Percentiles rank a stretch among this genome's conserved stretches.
These are phyloP conservation scores for Ormyrus labotus DNA, from an alignment of 2,888 invertebrate species.

Conservation along the genomic window DNA sequence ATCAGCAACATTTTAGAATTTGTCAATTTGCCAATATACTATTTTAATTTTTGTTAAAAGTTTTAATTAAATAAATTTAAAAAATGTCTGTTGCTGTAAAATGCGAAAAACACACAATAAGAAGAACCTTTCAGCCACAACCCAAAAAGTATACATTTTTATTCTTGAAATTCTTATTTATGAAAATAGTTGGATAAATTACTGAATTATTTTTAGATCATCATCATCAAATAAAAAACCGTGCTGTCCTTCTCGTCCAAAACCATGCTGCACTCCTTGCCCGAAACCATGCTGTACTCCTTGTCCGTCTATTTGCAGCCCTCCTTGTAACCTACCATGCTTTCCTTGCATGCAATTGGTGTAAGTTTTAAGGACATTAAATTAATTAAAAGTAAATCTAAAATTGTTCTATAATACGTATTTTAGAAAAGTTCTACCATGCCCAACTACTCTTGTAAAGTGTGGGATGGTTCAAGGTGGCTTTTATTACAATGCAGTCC, in stretches of 20 bases:
- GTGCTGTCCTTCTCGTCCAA: not conserved
- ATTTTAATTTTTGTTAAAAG: too few species aligned
- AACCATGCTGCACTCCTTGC: not conserved
- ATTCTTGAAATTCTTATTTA: too few species aligned
- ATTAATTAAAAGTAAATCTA: not conserved
- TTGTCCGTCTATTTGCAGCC: not conserved
- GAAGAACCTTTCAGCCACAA: conserved; percentile 18
- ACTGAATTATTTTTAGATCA: too few species aligned
- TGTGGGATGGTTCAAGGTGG: conserved; percentile 59
- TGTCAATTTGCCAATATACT: too few species aligned
- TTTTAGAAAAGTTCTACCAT: conserved; percentile 48
- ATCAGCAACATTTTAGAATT: too few species aligned
- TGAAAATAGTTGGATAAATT: too few species aligned
- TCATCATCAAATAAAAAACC: not conserved
- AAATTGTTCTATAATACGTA: too few species aligned
- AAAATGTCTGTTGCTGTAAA: conserved; percentile 58
- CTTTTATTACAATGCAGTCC: conserved; percentile 55
- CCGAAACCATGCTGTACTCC: not conserved
- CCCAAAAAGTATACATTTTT: not conserved
- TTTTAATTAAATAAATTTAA: not conserved
- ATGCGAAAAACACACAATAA: conserved; percentile 56
- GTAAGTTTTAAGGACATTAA: not conserved
- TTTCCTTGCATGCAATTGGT: too few species aligned
- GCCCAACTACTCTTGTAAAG: conserved; percentile 55
- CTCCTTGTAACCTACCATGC: too few species aligned